Evolutionary conservation across 2,888 invertebrate species (phyloP), one percentile per base, ranked within the genome.

Genomic region (Cheilosia vernalis): DNA sequence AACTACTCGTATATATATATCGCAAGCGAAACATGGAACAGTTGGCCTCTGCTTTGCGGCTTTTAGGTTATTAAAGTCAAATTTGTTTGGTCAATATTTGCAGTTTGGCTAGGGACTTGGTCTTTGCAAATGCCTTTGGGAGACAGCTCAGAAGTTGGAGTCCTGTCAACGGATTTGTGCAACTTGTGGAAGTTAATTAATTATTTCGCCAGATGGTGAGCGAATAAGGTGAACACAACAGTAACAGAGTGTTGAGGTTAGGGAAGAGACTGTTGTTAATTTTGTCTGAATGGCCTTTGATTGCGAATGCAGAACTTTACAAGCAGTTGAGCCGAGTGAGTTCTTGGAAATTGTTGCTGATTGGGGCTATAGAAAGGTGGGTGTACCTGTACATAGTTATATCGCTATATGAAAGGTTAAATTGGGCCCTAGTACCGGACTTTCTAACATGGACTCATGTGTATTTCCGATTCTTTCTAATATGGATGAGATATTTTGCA

Each of bases 51-150:
- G 44, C n/a, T 56, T 56, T 69, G 63, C 69, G 74, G 73, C 40
- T 79, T 53, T 53, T 9, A 51, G 74, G 67, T 79, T 79, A 74
- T 79, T 74, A 64, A 74, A 74, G 51, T 84, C 44, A 69, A 79
- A 64, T 84, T 74, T 74, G 79, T 74, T 79, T 51, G 73, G 73
- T 73, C 78, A 77, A 72, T 60, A 66, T 77, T 82, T 73, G 67
- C 40, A 42, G 60, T 61, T 72, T 60, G 55, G 10, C 33, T 44
- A 33, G n/a, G n/a, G 17, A 17, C 24, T 49, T 30, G 15, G 42
- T 21, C 72, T 49, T 42, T 33, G 55, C 24, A 27, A 10, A 15
- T 13, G 7, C 56, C 13, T 10, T 4, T 9, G 4, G 9, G 49
- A 7, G 42, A 42, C 3, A 58, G 63, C 67, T 76, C 21, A n/a